Evolutionary conservation across 2,888 invertebrate species (phyloP), one percentile per base, ranked within the genome.

Genomic region (Ommatoiulus sabulosus): DNA sequence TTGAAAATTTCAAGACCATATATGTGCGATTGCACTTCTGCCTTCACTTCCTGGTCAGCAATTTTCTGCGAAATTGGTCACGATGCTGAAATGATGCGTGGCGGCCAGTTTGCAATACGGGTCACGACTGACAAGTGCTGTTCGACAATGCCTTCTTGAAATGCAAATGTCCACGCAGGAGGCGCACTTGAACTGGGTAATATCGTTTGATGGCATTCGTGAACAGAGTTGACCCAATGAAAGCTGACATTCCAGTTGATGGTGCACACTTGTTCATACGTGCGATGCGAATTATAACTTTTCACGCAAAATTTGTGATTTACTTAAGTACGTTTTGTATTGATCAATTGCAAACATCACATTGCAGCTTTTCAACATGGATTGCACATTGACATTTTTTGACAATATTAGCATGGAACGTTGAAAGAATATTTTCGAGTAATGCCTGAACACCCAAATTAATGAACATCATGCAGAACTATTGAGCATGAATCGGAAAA

Each of bases 91-190:
- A 43, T 80, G 80, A 43, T 80, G 80, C 35, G 15, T 35, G 80
- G 35, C 80, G 12, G 24, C 80, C 12, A 72, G 72, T n/a, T 24
- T 24, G 24, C 24, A 43, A 80, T 80, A 80, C 80, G 15, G 80
- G 80, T 80, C 80, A 80, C 80, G 80, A 80, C 80, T 80, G 35
- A 35, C 80, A 80, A 80, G 80, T 80, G 12, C 15, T 80, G 80
- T 80, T 80, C 35, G 80, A 35, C 10, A 80, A 80, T 43, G 80
- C 12, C 35, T 80, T 80, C 35, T 80, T 35, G 15, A 20, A 43
- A 24, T 43, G 35, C 80, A 12, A 80, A 15, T 35, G 15, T 80
- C 80, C 24, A 80, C 80, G 35, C 12, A 24, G 7, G 24, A 24
- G 10, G 7, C 24, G 24, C 24, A 72, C 72, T 72, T 15, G 15